Evolutionary conservation across 2,888 invertebrate species (phyloP).

Genomic region (Chrysolina haemoptera): DNA sequence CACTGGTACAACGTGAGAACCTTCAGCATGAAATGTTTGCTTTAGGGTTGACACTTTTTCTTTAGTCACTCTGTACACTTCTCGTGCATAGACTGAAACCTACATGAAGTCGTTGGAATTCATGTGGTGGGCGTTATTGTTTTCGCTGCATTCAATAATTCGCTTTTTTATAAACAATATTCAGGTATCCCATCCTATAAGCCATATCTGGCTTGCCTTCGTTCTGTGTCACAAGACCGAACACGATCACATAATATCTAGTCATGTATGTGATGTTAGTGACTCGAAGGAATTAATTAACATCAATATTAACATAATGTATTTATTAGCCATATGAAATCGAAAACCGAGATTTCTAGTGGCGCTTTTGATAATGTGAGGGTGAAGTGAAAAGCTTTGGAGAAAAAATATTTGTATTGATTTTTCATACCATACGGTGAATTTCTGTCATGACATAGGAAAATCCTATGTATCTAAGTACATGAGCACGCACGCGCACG

Average conservation of each 20-base stretch:
- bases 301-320: too few relatives aligned
- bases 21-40: too few relatives aligned
- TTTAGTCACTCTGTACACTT: not conserved
- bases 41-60: not conserved
- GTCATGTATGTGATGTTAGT: not conserved
- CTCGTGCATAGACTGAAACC: not conserved
- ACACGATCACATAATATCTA: not conserved
- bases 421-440: too few relatives aligned
- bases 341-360: too few relatives aligned
- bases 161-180: constrained; percentile 18
- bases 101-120: not conserved
- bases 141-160: constrained; percentile 19
- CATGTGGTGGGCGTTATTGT: not conserved
- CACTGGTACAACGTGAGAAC: too few relatives aligned
- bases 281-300: not conserved
- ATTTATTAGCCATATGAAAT: too few relatives aligned
- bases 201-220: not conserved
- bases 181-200: constrained; percentile 13
- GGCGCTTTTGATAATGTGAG: too few relatives aligned
- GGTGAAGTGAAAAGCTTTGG: too few relatives aligned
- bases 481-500: too few relatives aligned
- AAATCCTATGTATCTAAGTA: too few relatives aligned
- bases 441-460: too few relatives aligned
- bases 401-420: too few relatives aligned
- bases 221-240: not conserved